Conservation (phyloP, 2,797 vertebrate species). For the Setipinna tenuifilis region DNA sequence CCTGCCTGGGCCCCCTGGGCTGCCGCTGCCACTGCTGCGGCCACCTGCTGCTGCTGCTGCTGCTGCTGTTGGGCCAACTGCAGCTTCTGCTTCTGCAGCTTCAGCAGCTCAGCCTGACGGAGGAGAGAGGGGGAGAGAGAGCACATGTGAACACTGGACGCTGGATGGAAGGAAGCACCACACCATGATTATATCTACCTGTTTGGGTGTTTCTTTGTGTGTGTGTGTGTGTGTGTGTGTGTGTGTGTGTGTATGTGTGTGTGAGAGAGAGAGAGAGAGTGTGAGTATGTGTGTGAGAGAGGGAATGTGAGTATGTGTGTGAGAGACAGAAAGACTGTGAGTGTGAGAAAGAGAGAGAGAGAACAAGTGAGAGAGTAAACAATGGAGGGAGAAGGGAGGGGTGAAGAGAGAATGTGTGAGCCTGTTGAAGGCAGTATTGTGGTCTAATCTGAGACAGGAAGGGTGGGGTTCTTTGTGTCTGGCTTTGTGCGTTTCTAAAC, state of each 20-base stretch:
- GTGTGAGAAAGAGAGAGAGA: background rate
- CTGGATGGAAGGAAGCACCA: too few relatives aligned
- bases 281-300: too few relatives aligned
- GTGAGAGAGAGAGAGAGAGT: too few relatives aligned
- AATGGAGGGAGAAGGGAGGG: too few relatives aligned
- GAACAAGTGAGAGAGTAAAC: background rate
- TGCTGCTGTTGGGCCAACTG: constrained; percentile 84
- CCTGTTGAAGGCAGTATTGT: background rate
- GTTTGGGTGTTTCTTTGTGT: too few relatives aligned
- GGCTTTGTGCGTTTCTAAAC: background rate
- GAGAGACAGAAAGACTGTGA: too few relatives aligned
- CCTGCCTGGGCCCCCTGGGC: constrained; percentile 77
- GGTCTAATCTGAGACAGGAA: background rate
- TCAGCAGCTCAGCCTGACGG: constrained; percentile 81
- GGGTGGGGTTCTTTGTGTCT: background rate
- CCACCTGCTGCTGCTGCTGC: constrained; percentile 80
- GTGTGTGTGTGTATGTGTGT: too few relatives aligned
- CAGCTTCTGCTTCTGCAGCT: constrained; percentile 92
- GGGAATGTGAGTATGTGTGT: too few relatives aligned
- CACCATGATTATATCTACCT: too few relatives aligned
- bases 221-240: too few relatives aligned
- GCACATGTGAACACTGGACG: too few relatives aligned
- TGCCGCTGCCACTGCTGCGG: constrained; percentile 58
- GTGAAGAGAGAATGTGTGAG: background rate
- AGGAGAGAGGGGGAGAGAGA: background rate